These are phyloP conservation scores for Podilymbus podiceps DNA, from an alignment of 2,113 vertebrate genomes.

Conservation along the genomic window DNA sequence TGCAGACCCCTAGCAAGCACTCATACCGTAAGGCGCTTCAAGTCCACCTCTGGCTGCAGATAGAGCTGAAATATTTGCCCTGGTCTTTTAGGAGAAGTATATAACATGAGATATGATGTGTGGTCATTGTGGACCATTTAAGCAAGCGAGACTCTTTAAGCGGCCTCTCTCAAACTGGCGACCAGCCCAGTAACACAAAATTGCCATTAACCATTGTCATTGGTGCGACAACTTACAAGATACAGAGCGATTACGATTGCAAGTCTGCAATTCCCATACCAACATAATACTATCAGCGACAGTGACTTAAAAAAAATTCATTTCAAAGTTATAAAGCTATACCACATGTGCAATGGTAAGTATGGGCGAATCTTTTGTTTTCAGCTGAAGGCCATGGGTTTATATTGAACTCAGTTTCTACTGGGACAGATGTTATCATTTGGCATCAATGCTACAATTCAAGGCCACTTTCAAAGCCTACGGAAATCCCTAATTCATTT, in stretches of 20 bases:
- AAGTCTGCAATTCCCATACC: background rate
- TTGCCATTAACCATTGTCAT: no score
- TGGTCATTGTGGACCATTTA: background rate
- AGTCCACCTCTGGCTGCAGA: background rate
- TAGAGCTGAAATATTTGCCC: background rate
- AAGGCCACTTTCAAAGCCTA: background rate
- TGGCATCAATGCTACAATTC: background rate
- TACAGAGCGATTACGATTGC: background rate
- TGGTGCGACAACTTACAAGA: background rate
- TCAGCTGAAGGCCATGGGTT: background rate
- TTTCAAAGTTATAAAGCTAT: background rate
- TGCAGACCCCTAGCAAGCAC: background rate
- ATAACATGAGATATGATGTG: background rate
- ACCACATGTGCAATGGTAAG: background rate
- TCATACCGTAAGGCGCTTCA: background rate
- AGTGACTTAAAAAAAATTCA: background rate
- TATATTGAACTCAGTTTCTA: background rate
- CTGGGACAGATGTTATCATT: background rate
- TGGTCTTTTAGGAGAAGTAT: background rate
- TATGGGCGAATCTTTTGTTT: background rate
- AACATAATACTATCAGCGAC: background rate
- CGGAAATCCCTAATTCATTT: background rate
- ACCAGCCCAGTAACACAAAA: background rate
- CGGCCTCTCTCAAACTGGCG: background rate
- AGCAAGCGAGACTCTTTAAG: background rate